Conservation (phyloP, 2,797 vertebrate species). For the Macropodus opercularis region DNA sequence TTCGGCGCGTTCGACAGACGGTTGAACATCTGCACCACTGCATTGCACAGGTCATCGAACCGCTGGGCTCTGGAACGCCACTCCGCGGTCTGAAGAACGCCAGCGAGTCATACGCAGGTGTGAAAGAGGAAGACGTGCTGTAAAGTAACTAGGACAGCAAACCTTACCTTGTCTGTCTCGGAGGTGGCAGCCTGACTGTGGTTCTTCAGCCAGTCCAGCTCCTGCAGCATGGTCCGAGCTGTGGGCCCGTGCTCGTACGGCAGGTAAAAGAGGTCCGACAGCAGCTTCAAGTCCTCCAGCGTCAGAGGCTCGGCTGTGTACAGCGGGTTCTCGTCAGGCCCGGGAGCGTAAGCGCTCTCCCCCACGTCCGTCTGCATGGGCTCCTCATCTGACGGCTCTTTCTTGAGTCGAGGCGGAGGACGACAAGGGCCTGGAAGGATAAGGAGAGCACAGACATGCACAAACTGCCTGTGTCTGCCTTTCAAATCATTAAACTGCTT, state of each 20-base stretch:
- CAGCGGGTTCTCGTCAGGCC: conserved; percentile 89
- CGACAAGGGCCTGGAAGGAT: conserved; percentile 31
- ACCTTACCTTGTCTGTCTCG: conserved; percentile 54
- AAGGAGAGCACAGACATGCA: not conserved
- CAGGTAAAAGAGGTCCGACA: conserved; percentile 95
- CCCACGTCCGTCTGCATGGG: conserved; percentile 93
- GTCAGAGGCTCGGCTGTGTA: conserved; percentile 93
- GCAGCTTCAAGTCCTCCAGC: conserved; percentile 91
- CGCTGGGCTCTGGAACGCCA: conserved; percentile 88
- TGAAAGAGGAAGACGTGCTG: not conserved
- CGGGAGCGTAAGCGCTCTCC: conserved; percentile 83
- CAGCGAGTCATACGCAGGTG: not conserved
- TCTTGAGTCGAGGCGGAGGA: conserved; percentile 51
- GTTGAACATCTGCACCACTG: conserved; percentile 97
- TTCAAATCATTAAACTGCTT: not conserved
- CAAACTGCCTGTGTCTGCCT: not conserved
- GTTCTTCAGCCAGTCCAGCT: conserved; percentile 94
- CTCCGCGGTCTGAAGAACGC: conserved; percentile 82
- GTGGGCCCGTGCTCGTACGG: conserved; percentile 94
- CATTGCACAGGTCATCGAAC: conserved; percentile 91
- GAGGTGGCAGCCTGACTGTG: conserved; percentile 81
- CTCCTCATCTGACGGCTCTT: conserved; percentile 84
- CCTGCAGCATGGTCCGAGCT: conserved; percentile 90
- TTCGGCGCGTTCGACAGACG: conserved; percentile 96
- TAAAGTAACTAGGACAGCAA: not conserved